A percentile compares a stretch with the other conserved stretches of the same genome.
Conservation (phyloP, 2,888 invertebrate genomes). For the Agriopis marginaria region DNA sequence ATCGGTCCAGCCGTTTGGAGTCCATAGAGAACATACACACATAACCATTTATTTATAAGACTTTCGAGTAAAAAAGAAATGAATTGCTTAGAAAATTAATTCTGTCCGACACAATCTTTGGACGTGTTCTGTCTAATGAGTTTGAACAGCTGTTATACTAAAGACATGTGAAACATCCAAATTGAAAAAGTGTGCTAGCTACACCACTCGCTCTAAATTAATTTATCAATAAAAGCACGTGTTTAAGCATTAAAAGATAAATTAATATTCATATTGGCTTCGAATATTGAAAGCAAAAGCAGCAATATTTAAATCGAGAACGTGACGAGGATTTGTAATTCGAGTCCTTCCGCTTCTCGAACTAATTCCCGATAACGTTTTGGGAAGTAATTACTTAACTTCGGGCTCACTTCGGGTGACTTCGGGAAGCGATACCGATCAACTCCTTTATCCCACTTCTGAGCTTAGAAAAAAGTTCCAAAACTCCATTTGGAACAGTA, state of each 20-base stretch:
- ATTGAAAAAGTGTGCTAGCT: no score
- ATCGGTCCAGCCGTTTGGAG: no score
- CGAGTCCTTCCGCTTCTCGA: conserved; percentile 7
- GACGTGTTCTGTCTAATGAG: no score
- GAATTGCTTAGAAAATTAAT: no score
- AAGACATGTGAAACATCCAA: no score
- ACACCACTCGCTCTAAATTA: background rate
- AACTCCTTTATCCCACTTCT: conserved; percentile 8
- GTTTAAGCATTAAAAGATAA: background rate
- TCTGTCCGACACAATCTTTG: no score
- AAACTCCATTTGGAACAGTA: conserved; percentile 15
- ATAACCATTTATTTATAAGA: no score
- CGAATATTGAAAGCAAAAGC: conserved; percentile 14
- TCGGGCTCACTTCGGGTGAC: conserved; percentile 14
- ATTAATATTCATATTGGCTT: conserved; percentile 9
- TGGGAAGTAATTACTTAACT: conserved; percentile 24
- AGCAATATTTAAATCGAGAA: conserved; percentile 15
- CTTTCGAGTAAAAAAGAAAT: no score
- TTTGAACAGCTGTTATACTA: background rate
- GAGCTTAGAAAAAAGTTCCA: conserved; percentile 15
- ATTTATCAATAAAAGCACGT: background rate
- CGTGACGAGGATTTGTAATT: conserved; percentile 19
- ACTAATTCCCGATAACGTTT: conserved; percentile 19
- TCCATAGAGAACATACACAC: no score
- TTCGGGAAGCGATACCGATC: conserved; percentile 15